Evolutionary conservation across 1,140 invertebrate genomes (phyloP).

Genomic region (Zaprionus gabonicus): DNA sequence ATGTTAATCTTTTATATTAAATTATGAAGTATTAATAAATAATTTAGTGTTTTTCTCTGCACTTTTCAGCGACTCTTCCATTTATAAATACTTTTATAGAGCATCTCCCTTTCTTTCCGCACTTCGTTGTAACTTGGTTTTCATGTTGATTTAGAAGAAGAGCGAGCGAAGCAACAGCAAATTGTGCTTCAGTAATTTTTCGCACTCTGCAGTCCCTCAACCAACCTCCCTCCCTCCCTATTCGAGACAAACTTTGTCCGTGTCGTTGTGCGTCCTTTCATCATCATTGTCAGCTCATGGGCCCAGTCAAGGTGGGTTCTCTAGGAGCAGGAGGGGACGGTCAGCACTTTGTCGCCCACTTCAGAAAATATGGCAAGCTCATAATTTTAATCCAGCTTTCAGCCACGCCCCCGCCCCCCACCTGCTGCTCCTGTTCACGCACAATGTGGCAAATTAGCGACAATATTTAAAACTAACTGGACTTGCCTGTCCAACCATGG

Average conservation of each 20-base stretch:
- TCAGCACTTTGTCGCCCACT: conserved; percentile 57
- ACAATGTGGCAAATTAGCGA: conserved; percentile 81
- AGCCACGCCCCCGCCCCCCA: conserved; percentile 14
- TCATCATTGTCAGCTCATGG: conserved; percentile 43
- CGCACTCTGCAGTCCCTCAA: conserved; percentile 23
- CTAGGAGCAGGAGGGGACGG: background rate
- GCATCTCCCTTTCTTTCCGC: background rate
- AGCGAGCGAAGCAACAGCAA: background rate
- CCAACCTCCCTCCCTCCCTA: background rate
- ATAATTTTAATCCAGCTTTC: conserved; percentile 80
- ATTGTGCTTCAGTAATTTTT: conserved; percentile 41
- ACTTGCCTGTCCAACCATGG: conserved; percentile 26
- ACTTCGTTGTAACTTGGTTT: conserved; percentile 7
- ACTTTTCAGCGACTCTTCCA: background rate
- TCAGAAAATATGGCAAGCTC: conserved; percentile 78
- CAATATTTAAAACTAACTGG: conserved; percentile 81
- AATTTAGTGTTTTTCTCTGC: background rate
- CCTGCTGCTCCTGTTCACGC: conserved; percentile 49
- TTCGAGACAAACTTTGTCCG: conserved; percentile 34
- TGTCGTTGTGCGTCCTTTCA: conserved; percentile 21
- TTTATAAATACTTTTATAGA: background rate
- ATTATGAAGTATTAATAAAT: background rate
- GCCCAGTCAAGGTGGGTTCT: background rate
- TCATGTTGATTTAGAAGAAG: conserved; percentile 27
- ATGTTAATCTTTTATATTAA: background rate